A percentile compares a stretch with the other conserved stretches of the same genome.
Evolutionary conservation across 2,113 vertebrate genomes (phyloP).

Genomic region (Numenius arquata): DNA sequence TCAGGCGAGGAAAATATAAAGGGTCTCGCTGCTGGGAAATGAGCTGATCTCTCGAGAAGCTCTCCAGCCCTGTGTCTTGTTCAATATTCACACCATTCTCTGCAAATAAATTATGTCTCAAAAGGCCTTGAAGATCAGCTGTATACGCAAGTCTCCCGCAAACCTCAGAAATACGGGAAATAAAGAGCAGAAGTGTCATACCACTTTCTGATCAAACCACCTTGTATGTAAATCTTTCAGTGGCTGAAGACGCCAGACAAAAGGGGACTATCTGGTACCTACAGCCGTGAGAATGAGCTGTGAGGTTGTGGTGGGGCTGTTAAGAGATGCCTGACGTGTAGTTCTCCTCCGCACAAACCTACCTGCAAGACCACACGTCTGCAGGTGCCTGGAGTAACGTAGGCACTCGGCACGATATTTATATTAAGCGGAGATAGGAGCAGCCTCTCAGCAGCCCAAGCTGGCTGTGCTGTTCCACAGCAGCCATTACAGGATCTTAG

Average conservation of each 20-base stretch:
- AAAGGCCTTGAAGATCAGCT: neutral
- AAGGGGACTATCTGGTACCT: neutral
- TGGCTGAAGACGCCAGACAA: neutral
- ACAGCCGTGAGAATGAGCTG: neutral
- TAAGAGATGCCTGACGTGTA: neutral
- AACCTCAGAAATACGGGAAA: neutral
- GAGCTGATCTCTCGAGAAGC: neutral
- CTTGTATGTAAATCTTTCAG: neutral
- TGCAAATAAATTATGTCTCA: neutral
- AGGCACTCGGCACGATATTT: neutral
- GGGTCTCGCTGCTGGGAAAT: neutral
- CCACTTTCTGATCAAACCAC: neutral
- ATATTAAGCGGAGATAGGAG: neutral
- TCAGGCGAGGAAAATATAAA: neutral
- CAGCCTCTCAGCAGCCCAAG: neutral
- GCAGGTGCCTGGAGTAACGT: neutral
- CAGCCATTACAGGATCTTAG: neutral
- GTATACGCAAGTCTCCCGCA: neutral
- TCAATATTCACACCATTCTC: neutral
- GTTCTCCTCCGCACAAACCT: neutral
- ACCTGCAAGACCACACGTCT: neutral
- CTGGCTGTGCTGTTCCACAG: neutral
- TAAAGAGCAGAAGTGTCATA: neutral
- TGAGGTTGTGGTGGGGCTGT: accelerated
- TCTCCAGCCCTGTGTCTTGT: neutral